Conservation (phyloP, 2,113 vertebrate species). For the Cephalopholis sonnerati region DNA sequence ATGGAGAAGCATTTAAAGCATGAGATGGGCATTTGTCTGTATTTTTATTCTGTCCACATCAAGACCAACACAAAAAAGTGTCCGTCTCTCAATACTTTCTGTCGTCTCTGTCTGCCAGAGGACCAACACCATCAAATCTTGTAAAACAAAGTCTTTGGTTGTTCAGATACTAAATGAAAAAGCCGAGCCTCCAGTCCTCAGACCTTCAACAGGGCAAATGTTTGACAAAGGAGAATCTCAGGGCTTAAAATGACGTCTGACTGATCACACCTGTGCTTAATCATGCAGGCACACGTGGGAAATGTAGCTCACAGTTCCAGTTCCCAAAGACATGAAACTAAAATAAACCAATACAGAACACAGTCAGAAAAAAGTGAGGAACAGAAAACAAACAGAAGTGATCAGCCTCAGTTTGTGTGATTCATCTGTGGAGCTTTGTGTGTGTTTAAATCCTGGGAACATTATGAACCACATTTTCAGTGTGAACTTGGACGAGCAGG, state of each 20-base stretch:
- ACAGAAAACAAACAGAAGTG: background rate
- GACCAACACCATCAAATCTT: background rate
- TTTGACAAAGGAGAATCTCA: background rate
- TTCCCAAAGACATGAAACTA: background rate
- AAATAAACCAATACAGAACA: background rate
- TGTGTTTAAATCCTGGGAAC: background rate
- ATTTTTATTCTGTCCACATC: background rate
- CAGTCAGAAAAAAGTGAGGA: no score
- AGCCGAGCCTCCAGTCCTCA: background rate
- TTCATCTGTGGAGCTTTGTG: background rate
- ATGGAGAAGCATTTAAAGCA: background rate
- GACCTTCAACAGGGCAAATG: conserved; percentile 8
- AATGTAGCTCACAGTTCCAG: conserved; percentile 10
- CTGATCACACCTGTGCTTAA: conserved; percentile 13
- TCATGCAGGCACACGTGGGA: conserved; percentile 20
- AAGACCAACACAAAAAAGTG: background rate
- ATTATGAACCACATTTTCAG: background rate
- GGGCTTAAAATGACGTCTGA: conserved; percentile 15
- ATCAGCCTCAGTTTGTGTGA: background rate
- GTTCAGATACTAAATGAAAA: background rate
- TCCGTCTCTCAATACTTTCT: background rate
- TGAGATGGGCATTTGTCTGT: background rate
- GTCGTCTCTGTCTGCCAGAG: background rate
- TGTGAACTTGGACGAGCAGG: background rate
- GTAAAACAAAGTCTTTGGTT: background rate